These are phyloP conservation scores for Oryzias curvinotus DNA, from an alignment of 2,113 vertebrate species.

Conservation along the genomic window DNA sequence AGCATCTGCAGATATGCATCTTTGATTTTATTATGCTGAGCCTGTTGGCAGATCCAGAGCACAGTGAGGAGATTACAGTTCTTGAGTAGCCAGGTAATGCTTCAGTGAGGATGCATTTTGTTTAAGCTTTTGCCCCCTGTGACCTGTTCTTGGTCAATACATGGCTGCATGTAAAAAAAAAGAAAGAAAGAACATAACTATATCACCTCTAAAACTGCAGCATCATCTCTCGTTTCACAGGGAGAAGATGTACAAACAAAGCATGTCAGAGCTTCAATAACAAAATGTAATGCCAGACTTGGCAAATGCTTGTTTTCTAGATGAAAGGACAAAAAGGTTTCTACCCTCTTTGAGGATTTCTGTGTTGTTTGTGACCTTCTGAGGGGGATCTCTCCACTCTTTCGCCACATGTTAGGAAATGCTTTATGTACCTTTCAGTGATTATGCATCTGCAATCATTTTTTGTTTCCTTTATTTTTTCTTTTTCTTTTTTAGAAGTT, in stretches of 20 bases:
- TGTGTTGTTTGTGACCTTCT: not conserved
- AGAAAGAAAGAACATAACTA: slow-evolving; percentile 4
- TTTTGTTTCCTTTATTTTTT: too few relatives aligned
- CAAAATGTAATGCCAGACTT: slow-evolving; percentile 15
- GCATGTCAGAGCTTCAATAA: slow-evolving; percentile 16
- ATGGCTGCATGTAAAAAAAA: not conserved
- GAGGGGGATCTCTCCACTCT: not conserved
- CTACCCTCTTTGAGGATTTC: not conserved
- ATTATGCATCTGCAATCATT: too few relatives aligned
- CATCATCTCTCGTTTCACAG: not conserved
- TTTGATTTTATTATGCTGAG: slow-evolving; percentile 22
- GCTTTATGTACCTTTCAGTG: too few relatives aligned
- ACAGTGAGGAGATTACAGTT: too few relatives aligned
- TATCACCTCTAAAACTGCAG: slow-evolving; percentile 14
- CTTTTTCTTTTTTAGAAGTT: too few relatives aligned
- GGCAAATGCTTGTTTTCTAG: slow-evolving; percentile 11
- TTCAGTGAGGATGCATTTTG: too few relatives aligned
- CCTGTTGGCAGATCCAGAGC: too few relatives aligned
- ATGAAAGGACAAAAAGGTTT: slow-evolving; percentile 6
- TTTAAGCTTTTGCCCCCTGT: too few relatives aligned
- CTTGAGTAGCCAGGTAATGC: too few relatives aligned
- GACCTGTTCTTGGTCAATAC: too few relatives aligned
- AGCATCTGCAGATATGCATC: slow-evolving; percentile 28
- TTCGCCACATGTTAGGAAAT: too few relatives aligned
- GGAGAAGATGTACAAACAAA: slow-evolving; percentile 9